phyloP scores from a whole-genome alignment of 2,797 vertebrate species.

The Oophaga sylvatica region DNA sequence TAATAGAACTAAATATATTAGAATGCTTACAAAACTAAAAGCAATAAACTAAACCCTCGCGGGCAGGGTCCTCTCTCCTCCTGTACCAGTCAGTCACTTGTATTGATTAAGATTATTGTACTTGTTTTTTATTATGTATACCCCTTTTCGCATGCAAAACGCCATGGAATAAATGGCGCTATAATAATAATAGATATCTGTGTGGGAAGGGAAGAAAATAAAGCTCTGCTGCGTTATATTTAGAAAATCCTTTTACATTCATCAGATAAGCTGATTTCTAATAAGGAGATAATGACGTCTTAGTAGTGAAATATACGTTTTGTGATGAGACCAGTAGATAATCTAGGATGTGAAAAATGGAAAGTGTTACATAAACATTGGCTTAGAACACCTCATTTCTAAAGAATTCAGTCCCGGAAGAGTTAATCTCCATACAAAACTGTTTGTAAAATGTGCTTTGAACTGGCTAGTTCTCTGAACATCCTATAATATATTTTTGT shows the following conservation, averaged over 20 bases:
- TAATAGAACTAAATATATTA: not conserved
- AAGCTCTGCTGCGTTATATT: not conserved
- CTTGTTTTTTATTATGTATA: too few species aligned
- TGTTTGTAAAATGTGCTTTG: slow-evolving; percentile 54
- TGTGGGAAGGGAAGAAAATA: not conserved
- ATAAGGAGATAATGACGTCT: not conserved
- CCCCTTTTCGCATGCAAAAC: too few species aligned
- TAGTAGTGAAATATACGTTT: not conserved
- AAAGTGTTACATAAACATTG: slow-evolving; percentile 25
- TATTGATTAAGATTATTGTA: too few species aligned
- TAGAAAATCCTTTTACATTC: not conserved
- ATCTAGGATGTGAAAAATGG: slow-evolving; percentile 16
- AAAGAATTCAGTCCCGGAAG: slow-evolving; percentile 3
- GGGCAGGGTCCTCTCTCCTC: too few species aligned
- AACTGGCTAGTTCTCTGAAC: slow-evolving; percentile 56
- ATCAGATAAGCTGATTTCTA: not conserved
- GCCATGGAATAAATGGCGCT: too few species aligned
- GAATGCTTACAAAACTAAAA: not conserved
- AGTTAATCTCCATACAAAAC: slow-evolving; percentile 32
- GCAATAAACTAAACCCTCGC: too few species aligned
- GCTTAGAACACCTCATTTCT: slow-evolving; percentile 33
- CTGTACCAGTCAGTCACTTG: too few species aligned
- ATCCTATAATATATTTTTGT: slow-evolving; percentile 46
- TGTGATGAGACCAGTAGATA: not conserved
- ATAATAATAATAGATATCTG: not conserved